Percentiles rank a stretch among this genome's conserved stretches.
These are phyloP conservation scores for Electrophaes corylata DNA, from an alignment of 2,888 invertebrate species.

Conservation along the genomic window DNA sequence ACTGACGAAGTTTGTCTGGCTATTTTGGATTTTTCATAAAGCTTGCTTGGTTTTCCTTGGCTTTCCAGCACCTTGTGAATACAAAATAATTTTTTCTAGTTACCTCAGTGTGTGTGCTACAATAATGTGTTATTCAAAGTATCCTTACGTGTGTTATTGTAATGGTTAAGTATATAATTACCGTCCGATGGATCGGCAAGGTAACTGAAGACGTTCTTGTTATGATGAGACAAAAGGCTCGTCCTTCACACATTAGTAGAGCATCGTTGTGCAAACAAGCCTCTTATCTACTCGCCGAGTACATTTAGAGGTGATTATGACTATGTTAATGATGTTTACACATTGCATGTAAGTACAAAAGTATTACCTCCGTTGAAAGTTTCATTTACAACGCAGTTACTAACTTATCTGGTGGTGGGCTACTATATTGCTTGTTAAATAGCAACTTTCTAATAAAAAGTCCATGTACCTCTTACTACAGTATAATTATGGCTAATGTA, in stretches of 20 bases:
- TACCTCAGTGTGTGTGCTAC: conserved; percentile 26
- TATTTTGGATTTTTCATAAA: conserved; percentile 27
- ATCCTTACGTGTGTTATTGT: conserved; percentile 43
- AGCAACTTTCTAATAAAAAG: conserved; percentile 45
- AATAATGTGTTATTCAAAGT: conserved; percentile 41
- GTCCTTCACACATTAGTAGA: conserved; percentile 81
- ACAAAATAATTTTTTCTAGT: not conserved
- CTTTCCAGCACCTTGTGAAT: conserved; percentile 20
- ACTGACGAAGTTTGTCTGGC: not conserved
- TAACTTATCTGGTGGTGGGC: conserved; percentile 73
- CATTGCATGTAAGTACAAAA: conserved; percentile 75
- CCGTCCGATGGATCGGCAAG: conserved; percentile 61
- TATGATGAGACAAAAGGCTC: conserved; percentile 72
- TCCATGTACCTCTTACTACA: conserved; percentile 58
- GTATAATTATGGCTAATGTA: conserved; percentile 73
- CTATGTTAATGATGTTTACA: conserved; percentile 67
- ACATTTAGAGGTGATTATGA: conserved; percentile 77
- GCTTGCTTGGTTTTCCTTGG: no score
- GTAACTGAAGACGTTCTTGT: conserved; percentile 70
- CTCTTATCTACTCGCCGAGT: conserved; percentile 70
- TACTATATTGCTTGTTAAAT: conserved; percentile 58
- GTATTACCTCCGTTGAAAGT: conserved; percentile 50
- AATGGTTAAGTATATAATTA: conserved; percentile 29
- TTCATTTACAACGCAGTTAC: conserved; percentile 55
- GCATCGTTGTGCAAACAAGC: conserved; percentile 77